These are phyloP conservation scores for Struthidea cinerea DNA, from an alignment of 2,113 vertebrate species.

Conservation along the genomic window DNA sequence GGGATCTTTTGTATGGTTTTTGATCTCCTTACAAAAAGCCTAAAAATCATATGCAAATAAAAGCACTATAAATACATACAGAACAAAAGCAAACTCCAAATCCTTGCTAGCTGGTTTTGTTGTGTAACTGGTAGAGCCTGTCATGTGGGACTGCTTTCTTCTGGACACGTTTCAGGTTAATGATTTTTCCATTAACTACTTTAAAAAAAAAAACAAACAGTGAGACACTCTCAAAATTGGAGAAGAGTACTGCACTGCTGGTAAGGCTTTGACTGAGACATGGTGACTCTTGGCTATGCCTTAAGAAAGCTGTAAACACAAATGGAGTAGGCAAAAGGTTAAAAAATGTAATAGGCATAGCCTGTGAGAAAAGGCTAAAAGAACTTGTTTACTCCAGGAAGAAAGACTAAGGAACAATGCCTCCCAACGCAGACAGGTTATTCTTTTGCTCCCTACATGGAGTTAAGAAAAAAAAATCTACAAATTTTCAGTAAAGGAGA, in stretches of 20 bases:
- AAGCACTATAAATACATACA: neutral
- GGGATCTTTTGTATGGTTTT: neutral
- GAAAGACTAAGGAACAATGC: neutral
- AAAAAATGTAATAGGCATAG: neutral
- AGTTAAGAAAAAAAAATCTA: neutral
- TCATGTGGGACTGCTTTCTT: neutral
- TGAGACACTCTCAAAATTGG: neutral
- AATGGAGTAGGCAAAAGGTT: neutral
- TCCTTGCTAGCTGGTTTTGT: neutral
- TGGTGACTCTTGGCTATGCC: neutral
- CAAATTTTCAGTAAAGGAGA: neutral
- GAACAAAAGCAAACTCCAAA: neutral
- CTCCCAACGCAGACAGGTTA: neutral
- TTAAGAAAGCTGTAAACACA: neutral
- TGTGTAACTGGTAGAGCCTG: neutral
- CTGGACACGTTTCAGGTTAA: neutral
- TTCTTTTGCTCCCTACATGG: neutral
- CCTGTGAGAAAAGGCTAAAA: neutral
- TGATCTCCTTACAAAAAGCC: neutral
- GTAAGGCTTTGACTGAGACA: neutral
- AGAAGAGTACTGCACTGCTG: neutral
- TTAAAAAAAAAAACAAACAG: neutral
- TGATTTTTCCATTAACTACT: slow-evolving; percentile 8
- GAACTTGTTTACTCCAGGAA: neutral
- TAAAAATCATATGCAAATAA: neutral